Conservation (phyloP, 2,113 vertebrate genomes). For the Hippoglossus stenolepis region DNA sequence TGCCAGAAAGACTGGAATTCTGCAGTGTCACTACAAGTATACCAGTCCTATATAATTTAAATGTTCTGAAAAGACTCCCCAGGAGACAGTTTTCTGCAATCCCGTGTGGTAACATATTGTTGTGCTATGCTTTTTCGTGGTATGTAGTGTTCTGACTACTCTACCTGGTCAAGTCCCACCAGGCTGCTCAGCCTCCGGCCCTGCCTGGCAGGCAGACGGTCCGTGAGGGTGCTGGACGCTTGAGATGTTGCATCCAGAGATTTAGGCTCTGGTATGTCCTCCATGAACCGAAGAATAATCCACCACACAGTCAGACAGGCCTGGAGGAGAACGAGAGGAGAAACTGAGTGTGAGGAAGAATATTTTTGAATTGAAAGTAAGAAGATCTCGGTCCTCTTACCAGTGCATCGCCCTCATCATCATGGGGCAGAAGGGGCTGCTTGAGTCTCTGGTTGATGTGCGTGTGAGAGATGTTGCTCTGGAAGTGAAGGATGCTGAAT, state of each 20-base stretch:
- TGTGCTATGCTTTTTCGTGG: not conserved
- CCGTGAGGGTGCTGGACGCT: slow-evolving; percentile 29
- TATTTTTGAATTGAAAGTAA: not conserved
- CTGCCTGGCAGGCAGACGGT: slow-evolving; percentile 36
- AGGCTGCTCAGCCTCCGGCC: slow-evolving; percentile 77
- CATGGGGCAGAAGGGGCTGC: slow-evolving; percentile 89
- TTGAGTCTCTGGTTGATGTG: slow-evolving; percentile 84
- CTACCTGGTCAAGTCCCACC: slow-evolving; percentile 83
- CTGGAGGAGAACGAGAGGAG: slow-evolving; percentile 70
- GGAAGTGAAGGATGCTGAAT: slow-evolving; percentile 90
- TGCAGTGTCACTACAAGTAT: not conserved
- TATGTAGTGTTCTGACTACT: too few species aligned
- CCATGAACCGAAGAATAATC: slow-evolving; percentile 95
- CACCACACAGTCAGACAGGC: slow-evolving; percentile 88
- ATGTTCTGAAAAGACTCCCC: not conserved
- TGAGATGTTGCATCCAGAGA: slow-evolving; percentile 49
- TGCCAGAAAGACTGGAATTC: not conserved
- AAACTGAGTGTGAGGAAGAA: not conserved
- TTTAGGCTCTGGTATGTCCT: slow-evolving; percentile 88
- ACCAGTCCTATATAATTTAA: not conserved
- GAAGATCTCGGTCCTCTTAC: slow-evolving; percentile 69
- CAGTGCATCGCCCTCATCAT: slow-evolving; percentile 87
- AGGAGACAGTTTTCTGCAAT: not conserved
- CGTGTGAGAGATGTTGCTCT: slow-evolving; percentile 82
- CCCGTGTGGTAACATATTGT: not conserved